Evolutionary conservation across 2,113 vertebrate species (phyloP), one percentile per base, ranked within the genome.

Genomic region (Erpornis zantholeuca): DNA sequence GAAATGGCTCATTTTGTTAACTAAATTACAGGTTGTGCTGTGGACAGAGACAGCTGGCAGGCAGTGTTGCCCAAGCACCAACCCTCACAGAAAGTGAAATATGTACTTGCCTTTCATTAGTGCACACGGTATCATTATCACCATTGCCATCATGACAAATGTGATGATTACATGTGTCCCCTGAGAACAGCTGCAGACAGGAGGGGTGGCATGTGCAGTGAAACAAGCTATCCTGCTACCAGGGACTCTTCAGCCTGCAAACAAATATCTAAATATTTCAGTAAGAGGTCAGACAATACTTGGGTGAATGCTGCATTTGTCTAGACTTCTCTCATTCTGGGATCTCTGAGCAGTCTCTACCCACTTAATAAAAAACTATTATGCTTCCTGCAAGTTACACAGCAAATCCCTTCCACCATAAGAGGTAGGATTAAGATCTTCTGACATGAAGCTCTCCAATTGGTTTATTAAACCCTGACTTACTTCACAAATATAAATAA

Each of bases 1-100:
- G 59, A 95, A 96, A 97, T 95, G 85, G 95, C 85, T 97, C 83
- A 49, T 97, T 98, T 97, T 98, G 97, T 98, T 98, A 98, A 97
- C 95, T 92, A 97, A 98, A 98, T 98, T 97, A 83, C 82, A 97
- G 97, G 94, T 92, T 98, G 84, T 77, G 54, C 60, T 36, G 21
- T 94, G 95, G 93, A 95, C 96, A 96, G 82, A 90, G 95, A 91
- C 75, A 96, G 96, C 86, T 96, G 97, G 94, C 95, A 95, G 90
- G 65, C 85, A 88, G 25, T 19, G 65, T 42, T 73, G 57, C 89
- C 84, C 85, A 80, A 96, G 91, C 38, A 89, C 82, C 77, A 85
- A 6, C 35, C 90, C 87, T 87, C 50, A 35, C 24, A 85, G 82
- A 93, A 87, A 95, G 87, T 95, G 93, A 96, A 95, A 96, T 52